phyloP scores from a whole-genome alignment of 1,140 invertebrate species.

The Cydia pomonella region DNA sequence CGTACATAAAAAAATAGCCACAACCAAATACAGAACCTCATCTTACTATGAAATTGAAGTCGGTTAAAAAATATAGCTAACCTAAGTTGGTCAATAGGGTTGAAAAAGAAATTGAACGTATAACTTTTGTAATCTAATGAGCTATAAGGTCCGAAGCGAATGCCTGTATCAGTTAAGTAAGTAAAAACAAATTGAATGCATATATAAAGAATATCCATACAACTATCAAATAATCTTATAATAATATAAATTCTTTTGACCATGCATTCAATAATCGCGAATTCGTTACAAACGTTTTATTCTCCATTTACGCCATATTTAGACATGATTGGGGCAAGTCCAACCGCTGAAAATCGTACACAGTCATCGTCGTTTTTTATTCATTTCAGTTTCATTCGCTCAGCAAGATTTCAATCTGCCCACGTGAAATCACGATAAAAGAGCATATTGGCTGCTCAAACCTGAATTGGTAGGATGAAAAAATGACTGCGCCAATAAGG shows the following conservation, averaged over 20 bases:
- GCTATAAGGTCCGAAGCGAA: no score
- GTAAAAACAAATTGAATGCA: no score
- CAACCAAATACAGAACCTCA: no score
- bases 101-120: no score
- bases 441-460: background rate
- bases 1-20: no score
- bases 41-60: no score
- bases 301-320: background rate
- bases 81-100: no score
- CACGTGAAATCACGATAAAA: conserved; percentile 2
- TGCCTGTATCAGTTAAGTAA: no score
- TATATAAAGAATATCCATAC: no score
- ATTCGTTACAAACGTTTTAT: background rate
- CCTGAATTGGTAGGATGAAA: background rate
- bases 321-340: background rate
- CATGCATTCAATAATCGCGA: background rate
- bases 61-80: no score
- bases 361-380: background rate
- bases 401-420: conserved; percentile 2
- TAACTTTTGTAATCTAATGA: no score
- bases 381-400: conserved; percentile 1
- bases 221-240: background rate
- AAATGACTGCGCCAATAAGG: background rate
- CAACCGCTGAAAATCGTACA: background rate
- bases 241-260: background rate